Conservation (phyloP, 37 sponge, comb jelly and placozoan genomes). For the Agelas oroides region DNA sequence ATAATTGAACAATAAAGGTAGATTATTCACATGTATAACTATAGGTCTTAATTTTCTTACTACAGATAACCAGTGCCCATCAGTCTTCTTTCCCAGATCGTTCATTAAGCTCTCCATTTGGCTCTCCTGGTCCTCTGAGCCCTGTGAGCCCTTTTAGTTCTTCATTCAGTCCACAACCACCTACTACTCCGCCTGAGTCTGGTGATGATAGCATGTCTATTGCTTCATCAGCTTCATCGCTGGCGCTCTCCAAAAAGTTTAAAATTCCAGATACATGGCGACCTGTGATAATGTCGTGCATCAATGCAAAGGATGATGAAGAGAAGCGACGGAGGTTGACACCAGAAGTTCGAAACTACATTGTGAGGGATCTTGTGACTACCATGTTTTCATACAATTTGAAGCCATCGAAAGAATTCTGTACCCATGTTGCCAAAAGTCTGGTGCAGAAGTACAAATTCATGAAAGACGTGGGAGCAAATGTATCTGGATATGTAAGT, state of each 20-base stretch:
- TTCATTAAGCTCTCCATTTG: not conserved
- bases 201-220: conserved; percentile 25
- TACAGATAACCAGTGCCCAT: too few relatives aligned
- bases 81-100: too few relatives aligned
- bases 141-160: too few relatives aligned
- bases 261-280: conserved; percentile 1
- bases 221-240: conserved; percentile 8
- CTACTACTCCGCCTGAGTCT: too few relatives aligned
- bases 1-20: too few relatives aligned
- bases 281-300: conserved; percentile 3
- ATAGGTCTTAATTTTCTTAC: too few relatives aligned
- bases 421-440: not conserved
- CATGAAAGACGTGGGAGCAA: conserved; percentile 19
- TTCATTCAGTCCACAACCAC: not conserved
- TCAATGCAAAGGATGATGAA: conserved; percentile 1
- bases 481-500: conserved; percentile 36
- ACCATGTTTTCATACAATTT: not conserved
- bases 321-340: conserved; percentile 12
- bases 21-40: too few relatives aligned
- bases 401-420: not conserved
- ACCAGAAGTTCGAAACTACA: not conserved
- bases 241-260: not conserved
- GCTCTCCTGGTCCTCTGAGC: not conserved
- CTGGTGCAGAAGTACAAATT: conserved; percentile 20
- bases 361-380: conserved; percentile 6